A percentile compares a stretch with the other conserved stretches of the same genome.
Evolutionary conservation across 2,888 invertebrate genomes (phyloP).

Genomic region (Amblyjoppa proteus): DNA sequence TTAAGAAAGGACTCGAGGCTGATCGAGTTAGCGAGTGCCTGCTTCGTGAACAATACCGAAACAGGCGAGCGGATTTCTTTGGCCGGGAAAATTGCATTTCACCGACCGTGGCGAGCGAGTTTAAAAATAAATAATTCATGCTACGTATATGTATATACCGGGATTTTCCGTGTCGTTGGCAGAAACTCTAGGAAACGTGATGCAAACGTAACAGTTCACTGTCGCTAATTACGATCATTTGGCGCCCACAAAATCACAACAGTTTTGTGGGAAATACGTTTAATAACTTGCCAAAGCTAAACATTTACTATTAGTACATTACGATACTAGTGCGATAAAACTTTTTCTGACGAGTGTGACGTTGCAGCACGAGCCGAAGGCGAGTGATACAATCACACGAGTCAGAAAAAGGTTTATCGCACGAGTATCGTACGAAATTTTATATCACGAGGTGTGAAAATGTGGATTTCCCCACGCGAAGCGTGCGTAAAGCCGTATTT

Average conservation of each 20-base stretch:
- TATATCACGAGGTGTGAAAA: too few relatives aligned
- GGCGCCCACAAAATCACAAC: neutral
- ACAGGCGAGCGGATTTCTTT: slow-evolving; percentile 34
- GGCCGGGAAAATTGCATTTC: slow-evolving; percentile 21
- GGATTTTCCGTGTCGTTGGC: slow-evolving; percentile 59
- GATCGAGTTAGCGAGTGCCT: slow-evolving; percentile 16
- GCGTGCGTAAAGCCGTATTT: too few relatives aligned
- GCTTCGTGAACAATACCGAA: neutral
- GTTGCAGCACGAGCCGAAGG: too few relatives aligned
- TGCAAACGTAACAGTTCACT: slow-evolving; percentile 47
- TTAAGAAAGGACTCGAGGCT: slow-evolving; percentile 5
- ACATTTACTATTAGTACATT: neutral
- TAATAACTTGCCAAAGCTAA: neutral
- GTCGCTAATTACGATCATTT: slow-evolving; percentile 53
- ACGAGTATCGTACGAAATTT: too few relatives aligned
- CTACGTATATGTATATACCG: slow-evolving; percentile 18
- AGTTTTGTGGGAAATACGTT: neutral
- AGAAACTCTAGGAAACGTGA: slow-evolving; percentile 36
- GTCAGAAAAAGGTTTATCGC: too few relatives aligned
- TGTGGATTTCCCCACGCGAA: too few relatives aligned
- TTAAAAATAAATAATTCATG: slow-evolving; percentile 56
- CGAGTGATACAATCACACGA: too few relatives aligned
- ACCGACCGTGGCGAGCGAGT: slow-evolving; percentile 3
- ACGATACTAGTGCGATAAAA: too few relatives aligned
- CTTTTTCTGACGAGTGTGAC: too few relatives aligned